Evolutionary conservation across 2,797 vertebrate species (phyloP), one percentile per base, ranked within the genome.

Genomic region (Mus caroli): DNA sequence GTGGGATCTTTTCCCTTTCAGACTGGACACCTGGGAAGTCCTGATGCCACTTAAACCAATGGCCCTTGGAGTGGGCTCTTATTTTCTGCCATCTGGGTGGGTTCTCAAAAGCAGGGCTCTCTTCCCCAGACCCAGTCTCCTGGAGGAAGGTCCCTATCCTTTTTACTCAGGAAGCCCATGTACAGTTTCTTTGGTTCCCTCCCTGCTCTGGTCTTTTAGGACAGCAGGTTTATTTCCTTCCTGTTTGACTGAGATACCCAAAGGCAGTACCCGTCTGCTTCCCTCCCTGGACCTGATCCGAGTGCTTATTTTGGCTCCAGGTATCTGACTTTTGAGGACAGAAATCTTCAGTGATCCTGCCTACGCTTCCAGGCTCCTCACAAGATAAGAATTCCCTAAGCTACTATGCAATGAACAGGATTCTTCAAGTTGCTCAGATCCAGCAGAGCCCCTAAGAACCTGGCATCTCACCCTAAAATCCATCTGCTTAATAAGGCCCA

Each of bases 301-400:
- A 91, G 67, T 71, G 64, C 75, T 79, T 80, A 28, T 50, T 60
- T 96, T 94, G 46, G 71, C 78, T 94, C 58, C 58, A 52, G 22
- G 15, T n/a, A 24, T 75, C 82, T 58, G 80, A 46, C 80, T 71
- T 90, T 94, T 93, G 50, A 90, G 75, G 62, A 79, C 15, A 96
- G 67, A 97, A 67, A 71, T 92, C 83, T 88, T 88, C 34, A 87
- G 60, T 91, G 77, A 88, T 85, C 60, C 56, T 22, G 52, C 37
- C 69, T 83, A 73, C 73, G 28, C 92, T 50, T 94, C 22, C 92
- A 83, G n/a, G 43, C 89, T 62, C 12, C 4, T 90, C 67, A 73
- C 56, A 82, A 95, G 91, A 91, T 40, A 24, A 34, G 40, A 96
- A 80, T 24, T 69, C 43, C 5, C 6, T 52, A 67, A 50, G 71